Conservation (phyloP, 1,140 invertebrate species). For the Drosophila asahinai region DNA sequence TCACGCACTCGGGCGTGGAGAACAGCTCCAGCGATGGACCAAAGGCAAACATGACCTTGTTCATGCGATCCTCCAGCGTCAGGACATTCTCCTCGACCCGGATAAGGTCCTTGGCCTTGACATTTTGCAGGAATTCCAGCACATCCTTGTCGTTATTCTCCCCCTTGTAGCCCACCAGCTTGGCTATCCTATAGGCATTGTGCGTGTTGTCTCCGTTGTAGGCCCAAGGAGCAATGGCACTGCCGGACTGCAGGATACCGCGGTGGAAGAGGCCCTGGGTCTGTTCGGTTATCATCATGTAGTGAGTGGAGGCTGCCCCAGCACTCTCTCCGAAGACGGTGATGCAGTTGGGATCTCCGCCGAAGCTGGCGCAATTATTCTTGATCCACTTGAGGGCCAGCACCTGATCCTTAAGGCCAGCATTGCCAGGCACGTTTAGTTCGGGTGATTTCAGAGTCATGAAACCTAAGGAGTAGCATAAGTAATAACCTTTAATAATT, state of each 20-base stretch:
- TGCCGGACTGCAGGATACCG: constrained; percentile 85
- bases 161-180: constrained; percentile 74
- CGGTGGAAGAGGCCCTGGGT: constrained; percentile 85
- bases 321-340: constrained; percentile 86
- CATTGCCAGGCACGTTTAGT: constrained; percentile 87
- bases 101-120: constrained; percentile 86
- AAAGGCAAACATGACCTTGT: constrained; percentile 70
- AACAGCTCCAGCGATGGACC: constrained; percentile 83
- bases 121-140: constrained; percentile 62
- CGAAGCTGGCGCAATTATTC: constrained; percentile 87
- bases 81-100: constrained; percentile 74
- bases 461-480: constrained; percentile 59
- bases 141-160: constrained; percentile 76
- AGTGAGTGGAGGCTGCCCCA: constrained; percentile 85
- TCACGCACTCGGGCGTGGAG: constrained; percentile 66
- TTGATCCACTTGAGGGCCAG: constrained; percentile 88
- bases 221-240: constrained; percentile 67
- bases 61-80: constrained; percentile 58
- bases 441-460: constrained; percentile 67
- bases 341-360: constrained; percentile 86
- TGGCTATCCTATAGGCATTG: constrained; percentile 65
- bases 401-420: constrained; percentile 89
- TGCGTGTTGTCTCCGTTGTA: constrained; percentile 53
- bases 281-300: constrained; percentile 87
- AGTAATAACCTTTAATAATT: too few relatives aligned